phyloP scores from a whole-genome alignment of 1,140 invertebrate genomes.

The Physella acuta region DNA sequence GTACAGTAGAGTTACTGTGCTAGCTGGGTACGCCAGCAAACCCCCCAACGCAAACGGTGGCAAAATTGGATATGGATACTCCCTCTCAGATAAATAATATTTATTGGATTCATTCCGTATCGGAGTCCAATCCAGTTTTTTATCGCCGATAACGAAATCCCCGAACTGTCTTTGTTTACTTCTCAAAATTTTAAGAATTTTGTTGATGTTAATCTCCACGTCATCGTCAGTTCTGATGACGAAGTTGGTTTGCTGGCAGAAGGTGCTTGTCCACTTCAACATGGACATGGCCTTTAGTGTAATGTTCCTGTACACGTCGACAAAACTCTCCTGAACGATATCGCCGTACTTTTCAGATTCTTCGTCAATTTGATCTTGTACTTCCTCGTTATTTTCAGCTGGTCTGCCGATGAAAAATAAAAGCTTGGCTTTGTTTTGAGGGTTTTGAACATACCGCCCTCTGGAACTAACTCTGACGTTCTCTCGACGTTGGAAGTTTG shows the following conservation, averaged over 20 bases:
- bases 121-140: conserved; percentile 27
- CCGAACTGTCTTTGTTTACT: not conserved
- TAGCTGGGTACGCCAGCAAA: conserved; percentile 51
- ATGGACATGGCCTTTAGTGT: conserved; percentile 83
- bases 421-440: not conserved
- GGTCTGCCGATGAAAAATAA: conserved; percentile 19
- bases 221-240: conserved; percentile 62
- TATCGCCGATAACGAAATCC: conserved; percentile 32
- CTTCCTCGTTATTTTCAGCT: not conserved
- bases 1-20: conserved; percentile 44
- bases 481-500: conserved; percentile 3
- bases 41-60: conserved; percentile 50
- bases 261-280: conserved; percentile 75
- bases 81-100: conserved; percentile 51
- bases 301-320: conserved; percentile 79
- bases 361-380: conserved; percentile 1
- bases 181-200: conserved; percentile 17
- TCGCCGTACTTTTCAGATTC: conserved; percentile 70
- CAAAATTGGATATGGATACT: conserved; percentile 48
- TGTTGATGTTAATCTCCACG: conserved; percentile 33
- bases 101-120: conserved; percentile 49
- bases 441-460: not conserved
- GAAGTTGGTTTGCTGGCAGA: conserved; percentile 65
- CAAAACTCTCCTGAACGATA: conserved; percentile 77
- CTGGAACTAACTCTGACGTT: not conserved